Conservation (phyloP, 2,888 invertebrate genomes). For the Lucinisca nassula region DNA sequence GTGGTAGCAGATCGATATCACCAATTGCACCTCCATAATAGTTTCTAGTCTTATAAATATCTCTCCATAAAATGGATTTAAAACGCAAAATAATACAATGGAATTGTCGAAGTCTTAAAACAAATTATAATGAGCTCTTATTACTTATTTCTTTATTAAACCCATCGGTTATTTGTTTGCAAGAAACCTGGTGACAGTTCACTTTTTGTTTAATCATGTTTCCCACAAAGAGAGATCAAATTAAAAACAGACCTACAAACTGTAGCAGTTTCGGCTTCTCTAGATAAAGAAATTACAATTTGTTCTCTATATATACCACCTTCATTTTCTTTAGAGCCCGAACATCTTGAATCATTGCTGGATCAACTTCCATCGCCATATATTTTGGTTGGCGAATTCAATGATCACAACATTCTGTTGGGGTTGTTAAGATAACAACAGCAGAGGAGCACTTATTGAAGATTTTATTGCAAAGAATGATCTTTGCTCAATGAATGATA, state of each 20-base stretch:
- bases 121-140: too few relatives aligned
- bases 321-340: neutral
- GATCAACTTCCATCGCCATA: neutral
- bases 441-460: neutral
- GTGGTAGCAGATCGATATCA: too few relatives aligned
- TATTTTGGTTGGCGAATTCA: neutral
- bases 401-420: too few relatives aligned
- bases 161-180: too few relatives aligned
- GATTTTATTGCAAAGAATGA: neutral
- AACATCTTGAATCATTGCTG: neutral
- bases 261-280: too few relatives aligned
- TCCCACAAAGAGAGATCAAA: neutral
- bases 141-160: too few relatives aligned
- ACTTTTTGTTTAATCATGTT: neutral
- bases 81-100: too few relatives aligned
- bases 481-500: neutral
- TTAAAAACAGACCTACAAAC: neutral
- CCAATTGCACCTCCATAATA: too few relatives aligned
- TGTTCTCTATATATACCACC: neutral
- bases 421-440: neutral
- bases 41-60: too few relatives aligned
- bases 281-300: neutral
- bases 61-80: too few relatives aligned
- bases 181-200: neutral
- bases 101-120: too few relatives aligned